A percentile compares a stretch with the other conserved stretches of the same genome.
Evolutionary conservation across 2,113 vertebrate species (phyloP).

Genomic region (Prionailurus bengalensis): DNA sequence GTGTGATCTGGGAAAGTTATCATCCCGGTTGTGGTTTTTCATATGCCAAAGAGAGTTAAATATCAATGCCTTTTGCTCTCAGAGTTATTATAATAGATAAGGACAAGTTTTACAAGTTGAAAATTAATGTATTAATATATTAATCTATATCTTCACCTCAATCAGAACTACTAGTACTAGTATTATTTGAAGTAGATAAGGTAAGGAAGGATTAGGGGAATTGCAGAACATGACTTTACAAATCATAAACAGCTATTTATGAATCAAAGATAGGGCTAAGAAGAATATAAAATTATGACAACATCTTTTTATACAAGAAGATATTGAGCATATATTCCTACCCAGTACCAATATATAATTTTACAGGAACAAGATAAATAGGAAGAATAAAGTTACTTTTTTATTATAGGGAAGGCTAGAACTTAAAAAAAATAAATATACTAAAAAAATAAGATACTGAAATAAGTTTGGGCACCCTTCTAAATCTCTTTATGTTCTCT

Average conservation of each 20-base stretch:
- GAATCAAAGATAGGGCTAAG: neutral
- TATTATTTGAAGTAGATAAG: neutral
- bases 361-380: neutral
- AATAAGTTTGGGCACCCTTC: neutral
- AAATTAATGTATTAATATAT: neutral
- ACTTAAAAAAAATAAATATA: neutral
- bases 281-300: neutral
- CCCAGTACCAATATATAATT: neutral
- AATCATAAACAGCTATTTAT: neutral
- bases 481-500: neutral
- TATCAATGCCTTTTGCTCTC: neutral
- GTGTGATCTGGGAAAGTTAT: neutral
- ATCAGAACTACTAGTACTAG: neutral
- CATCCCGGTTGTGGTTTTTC: neutral
- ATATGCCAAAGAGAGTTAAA: neutral
- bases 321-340: neutral
- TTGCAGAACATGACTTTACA: neutral
- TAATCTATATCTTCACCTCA: neutral
- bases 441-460: neutral
- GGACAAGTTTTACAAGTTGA: neutral
- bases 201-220: neutral
- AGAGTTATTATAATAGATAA: neutral
- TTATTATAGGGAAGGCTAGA: neutral
- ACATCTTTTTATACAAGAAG: neutral
- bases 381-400: neutral